Base-by-base conservation (phyloP, 2,888 invertebrate species). In the Andrena fulva region DNA sequence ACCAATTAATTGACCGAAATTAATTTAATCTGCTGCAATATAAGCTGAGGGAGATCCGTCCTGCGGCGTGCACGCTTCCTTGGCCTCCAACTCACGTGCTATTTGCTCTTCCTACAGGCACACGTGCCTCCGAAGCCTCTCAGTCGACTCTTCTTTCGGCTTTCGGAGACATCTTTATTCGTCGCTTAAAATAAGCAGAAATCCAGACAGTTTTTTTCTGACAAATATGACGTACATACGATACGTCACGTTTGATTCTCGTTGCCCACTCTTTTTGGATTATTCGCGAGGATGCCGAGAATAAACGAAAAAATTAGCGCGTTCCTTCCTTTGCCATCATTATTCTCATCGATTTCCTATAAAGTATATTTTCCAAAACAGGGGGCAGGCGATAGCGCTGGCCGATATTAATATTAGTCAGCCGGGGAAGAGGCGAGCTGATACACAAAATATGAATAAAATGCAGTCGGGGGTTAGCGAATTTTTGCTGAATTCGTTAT, bases 1-100 rank as follows among this genome's bases (percentile, higher is more conserved):
- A 90, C 89, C 92, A 90, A 92, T 92, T 92, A 92, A 92, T 93
- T 92, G 91, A 76, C 83, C 76, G 75, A 85, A 91, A 92, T 92
- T 92, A 92, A 93, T 92, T 92, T 90, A 92, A 93, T 92, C 91
- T 90, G 85, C 88, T 77, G 87, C 89, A 90, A 91, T 90, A 90
- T 91, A 91, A 92, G 88, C 89, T 84, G 88, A 89, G 80, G 42
- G 83, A 88, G 88, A 90, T 89, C 85, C 82, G 84, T 90, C 78
- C 85, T 85, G 81, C 54, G 85, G 85, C 74, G 84, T 72, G 77
- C 66, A 67, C 56, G 75, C 29, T 74, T 78, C 42, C 71, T 69
- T 59, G 7, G 29, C 24, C 27, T 33, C 24, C 16, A 33, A 66
- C 31, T 52, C 52, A 12, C 62, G 2, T 24, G 16, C 5, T 27